Percentiles rank a stretch among this genome's conserved stretches.
Conservation (phyloP, 53 echinoderm and acorn worm genomes). For the Paelopatides confundens region DNA sequence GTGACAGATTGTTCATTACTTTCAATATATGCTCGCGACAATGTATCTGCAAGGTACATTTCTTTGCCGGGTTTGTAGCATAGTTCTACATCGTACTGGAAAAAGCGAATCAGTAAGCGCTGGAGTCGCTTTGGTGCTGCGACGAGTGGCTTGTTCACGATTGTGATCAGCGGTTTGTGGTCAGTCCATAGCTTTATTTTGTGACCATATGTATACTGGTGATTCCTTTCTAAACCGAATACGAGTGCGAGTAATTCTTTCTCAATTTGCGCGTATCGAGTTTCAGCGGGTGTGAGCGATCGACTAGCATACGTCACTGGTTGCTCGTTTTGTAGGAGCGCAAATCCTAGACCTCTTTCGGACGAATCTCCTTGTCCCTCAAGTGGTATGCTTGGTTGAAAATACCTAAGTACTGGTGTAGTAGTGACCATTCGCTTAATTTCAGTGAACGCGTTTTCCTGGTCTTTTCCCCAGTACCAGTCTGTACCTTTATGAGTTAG, state of each 20-base stretch:
- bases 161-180: conserved; percentile 73
- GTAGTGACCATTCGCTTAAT: conserved; percentile 64
- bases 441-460: conserved; percentile 49
- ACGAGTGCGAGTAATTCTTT: conserved; percentile 70
- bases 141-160: conserved; percentile 58
- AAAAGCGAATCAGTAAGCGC: conserved; percentile 57
- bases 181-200: conserved; percentile 69
- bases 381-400: conserved; percentile 43
- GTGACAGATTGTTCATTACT: conserved; percentile 13
- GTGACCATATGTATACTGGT: conserved; percentile 58
- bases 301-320: conserved; percentile 74
- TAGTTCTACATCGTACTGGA: conserved; percentile 67
- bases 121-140: conserved; percentile 73
- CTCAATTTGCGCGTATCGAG: too few relatives aligned
- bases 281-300: conserved; percentile 65
- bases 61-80: conserved; percentile 60
- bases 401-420: conserved; percentile 71
- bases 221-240: conserved; percentile 76
- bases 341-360: conserved; percentile 64
- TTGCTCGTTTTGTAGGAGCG: conserved; percentile 55
- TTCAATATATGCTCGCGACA: conserved; percentile 54
- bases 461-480: conserved; percentile 66
- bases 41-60: conserved; percentile 63
- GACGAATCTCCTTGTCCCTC: conserved; percentile 76
- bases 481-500: conserved; percentile 71